A percentile compares a stretch with the other conserved stretches of the same genome.
Conservation (phyloP, 1,140 invertebrate genomes). For the Leptinotarsa texana region DNA sequence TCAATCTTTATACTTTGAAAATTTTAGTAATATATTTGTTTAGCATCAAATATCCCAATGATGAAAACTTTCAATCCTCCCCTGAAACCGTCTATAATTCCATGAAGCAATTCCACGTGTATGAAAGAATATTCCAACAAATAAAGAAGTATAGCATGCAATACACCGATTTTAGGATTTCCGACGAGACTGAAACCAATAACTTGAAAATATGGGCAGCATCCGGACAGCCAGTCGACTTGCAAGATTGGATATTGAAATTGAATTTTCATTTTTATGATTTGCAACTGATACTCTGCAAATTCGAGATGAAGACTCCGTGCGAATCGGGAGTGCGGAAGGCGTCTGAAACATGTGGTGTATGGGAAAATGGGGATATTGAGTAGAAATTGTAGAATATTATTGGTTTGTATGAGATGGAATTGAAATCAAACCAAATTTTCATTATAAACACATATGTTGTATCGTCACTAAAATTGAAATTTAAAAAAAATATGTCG, state of each 20-base stretch:
- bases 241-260: slow-evolving; percentile 36
- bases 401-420: too few species aligned
- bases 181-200: slow-evolving; percentile 25
- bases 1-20: too few species aligned
- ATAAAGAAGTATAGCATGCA: slow-evolving; percentile 28
- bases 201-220: slow-evolving; percentile 34
- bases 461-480: too few species aligned
- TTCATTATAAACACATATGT: too few species aligned
- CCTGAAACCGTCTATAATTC: not conserved
- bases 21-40: too few species aligned
- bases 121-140: not conserved
- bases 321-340: not conserved
- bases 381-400: too few species aligned
- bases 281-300: slow-evolving; percentile 34
- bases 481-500: too few species aligned
- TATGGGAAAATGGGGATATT: not conserved
- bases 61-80: too few species aligned
- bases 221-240: slow-evolving; percentile 21
- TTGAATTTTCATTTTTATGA: slow-evolving; percentile 38
- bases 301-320: slow-evolving; percentile 30
- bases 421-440: too few species aligned
- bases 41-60: too few species aligned
- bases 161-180: slow-evolving; percentile 30
- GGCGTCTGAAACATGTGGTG: not conserved
- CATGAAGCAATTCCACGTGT: not conserved